Evolutionary conservation across 2,797 vertebrate genomes (phyloP).

Genomic region (Pristis pectinata): DNA sequence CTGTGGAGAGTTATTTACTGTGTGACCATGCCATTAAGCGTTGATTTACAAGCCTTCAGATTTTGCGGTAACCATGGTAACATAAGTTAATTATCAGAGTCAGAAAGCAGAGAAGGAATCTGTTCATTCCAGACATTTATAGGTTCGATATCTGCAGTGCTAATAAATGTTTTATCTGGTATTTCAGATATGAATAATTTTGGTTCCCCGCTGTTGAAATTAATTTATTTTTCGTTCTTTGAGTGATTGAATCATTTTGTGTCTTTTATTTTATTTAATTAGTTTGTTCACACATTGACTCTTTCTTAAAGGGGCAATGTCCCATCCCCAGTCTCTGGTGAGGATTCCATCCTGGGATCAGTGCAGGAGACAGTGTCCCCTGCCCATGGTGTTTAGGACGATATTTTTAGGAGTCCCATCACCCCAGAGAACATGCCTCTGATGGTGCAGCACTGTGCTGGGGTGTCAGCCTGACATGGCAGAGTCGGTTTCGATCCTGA

Average conservation of each 20-base stretch:
- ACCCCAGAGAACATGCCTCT: background rate
- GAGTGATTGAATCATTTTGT: background rate
- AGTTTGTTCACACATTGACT: background rate
- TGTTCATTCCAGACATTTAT: background rate
- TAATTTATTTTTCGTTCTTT: background rate
- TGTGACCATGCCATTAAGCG: background rate
- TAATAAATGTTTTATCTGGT: constrained; percentile 14
- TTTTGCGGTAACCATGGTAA: constrained; percentile 25
- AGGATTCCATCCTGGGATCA: background rate
- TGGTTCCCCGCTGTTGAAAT: background rate
- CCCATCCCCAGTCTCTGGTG: background rate
- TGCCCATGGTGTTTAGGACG: background rate
- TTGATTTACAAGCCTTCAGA: constrained; percentile 28
- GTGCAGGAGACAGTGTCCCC: background rate
- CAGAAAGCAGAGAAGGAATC: background rate
- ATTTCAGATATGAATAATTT: background rate
- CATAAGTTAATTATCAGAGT: background rate
- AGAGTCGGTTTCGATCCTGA: too few species aligned
- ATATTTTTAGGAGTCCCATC: background rate
- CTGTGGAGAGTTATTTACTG: background rate
- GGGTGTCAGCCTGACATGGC: background rate
- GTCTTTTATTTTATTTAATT: background rate
- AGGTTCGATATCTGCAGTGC: background rate
- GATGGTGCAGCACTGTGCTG: background rate
- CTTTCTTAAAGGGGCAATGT: background rate